Evolutionary conservation across 2,888 invertebrate species (phyloP).

Genomic region (Biston betularia): DNA sequence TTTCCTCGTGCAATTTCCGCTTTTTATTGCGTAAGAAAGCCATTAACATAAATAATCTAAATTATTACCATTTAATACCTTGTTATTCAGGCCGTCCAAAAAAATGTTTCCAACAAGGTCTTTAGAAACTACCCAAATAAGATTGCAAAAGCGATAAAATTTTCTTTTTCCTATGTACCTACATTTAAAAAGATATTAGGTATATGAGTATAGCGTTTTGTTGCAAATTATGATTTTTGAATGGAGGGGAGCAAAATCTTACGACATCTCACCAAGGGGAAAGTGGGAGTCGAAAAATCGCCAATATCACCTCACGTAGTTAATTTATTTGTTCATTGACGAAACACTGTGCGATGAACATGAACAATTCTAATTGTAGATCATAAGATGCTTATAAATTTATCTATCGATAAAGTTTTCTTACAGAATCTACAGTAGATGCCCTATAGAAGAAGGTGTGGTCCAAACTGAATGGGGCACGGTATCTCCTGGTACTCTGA

Average conservation of each 20-base stretch:
- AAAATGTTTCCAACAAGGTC: conserved; percentile 7
- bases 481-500: conserved; percentile 85
- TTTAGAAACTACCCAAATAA: neutral
- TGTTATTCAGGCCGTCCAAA: neutral
- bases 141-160: neutral
- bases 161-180: neutral
- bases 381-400: too few species aligned
- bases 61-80: conserved; percentile 1
- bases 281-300: too few species aligned
- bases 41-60: conserved; percentile 16
- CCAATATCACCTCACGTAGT: too few species aligned
- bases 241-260: too few species aligned
- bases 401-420: too few species aligned
- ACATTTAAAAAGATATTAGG: neutral
- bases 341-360: too few species aligned
- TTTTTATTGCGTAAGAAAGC: conserved; percentile 28
- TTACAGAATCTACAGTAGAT: conserved; percentile 78
- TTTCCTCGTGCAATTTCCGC: conserved; percentile 18
- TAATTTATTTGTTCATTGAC: too few species aligned
- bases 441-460: conserved; percentile 89
- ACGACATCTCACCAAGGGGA: too few species aligned
- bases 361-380: too few species aligned
- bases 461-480: conserved; percentile 88
- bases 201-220: neutral
- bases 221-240: too few species aligned